Evolutionary conservation across 2,113 vertebrate species (phyloP), one percentile per base, ranked within the genome.

Genomic region (Mastomys natalensis): DNA sequence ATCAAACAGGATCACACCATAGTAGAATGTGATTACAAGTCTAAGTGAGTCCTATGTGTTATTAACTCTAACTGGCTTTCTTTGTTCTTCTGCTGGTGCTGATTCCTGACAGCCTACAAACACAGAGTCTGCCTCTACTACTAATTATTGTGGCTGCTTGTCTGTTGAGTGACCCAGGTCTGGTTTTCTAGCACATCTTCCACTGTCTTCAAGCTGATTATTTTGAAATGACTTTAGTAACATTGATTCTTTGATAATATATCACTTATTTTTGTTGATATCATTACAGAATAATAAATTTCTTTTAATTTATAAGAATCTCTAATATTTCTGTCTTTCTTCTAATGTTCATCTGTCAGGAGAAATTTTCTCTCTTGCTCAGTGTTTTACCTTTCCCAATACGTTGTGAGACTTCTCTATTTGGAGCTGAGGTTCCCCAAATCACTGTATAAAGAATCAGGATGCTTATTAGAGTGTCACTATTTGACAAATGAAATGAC

Each of bases 81-180:
- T 85, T 3, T 68, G 43, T 43, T 45, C 43, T 80, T 91, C 31
- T 0, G 0, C 11, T 29, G 29, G 4, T 21, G 3, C 19, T 53
- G 26, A 9, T 19, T 3, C 3, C 37, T 74, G 13, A 9, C 19
- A 26, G 17, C 34, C 40, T 72, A n/a, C 1, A 48, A 13, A 51
- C 21, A 53, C 48, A 37, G 76, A 26, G 0, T 21, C 13, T 5
- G 8, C 5, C 24, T 66, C 77, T 40, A 37, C 37, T 29, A 26
- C 74, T n/a, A 19, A 24, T 24, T 68, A 34, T 72, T 8, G 5
- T 68, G n/a, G 45, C 72, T 77, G 15, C 40, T 48, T 3, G 0
- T 16, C 51, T 24, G 5, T 37, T n/a, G 70, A 26, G 6, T 34
- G 17, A 16, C 24, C n/a, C 22, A 13, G 2, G 0, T 29, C n/a